These are phyloP conservation scores for Acrobasis consociella DNA, from an alignment of 2,888 invertebrate genomes.

Conservation along the genomic window DNA sequence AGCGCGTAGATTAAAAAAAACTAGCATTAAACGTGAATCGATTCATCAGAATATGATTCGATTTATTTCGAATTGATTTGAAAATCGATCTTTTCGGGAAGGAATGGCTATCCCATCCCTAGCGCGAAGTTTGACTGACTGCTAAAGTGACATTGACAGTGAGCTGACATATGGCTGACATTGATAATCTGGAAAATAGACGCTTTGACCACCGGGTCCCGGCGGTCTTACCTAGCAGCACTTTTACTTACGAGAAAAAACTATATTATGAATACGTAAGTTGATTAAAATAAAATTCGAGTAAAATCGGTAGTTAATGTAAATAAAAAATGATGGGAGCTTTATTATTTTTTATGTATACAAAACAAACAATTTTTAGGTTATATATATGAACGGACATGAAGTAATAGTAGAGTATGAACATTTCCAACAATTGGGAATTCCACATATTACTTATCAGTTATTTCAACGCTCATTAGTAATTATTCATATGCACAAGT, in stretches of 20 bases:
- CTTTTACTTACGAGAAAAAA: not conserved
- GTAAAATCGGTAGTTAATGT: conserved; percentile 26
- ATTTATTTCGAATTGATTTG: conserved; percentile 18
- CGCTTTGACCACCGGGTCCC: too few species aligned
- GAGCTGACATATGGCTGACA: too few species aligned
- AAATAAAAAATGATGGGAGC: conserved; percentile 25
- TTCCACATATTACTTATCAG: conserved; percentile 25
- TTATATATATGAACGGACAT: conserved; percentile 29
- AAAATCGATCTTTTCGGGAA: conserved; percentile 23
- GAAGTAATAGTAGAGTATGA: conserved; percentile 23
- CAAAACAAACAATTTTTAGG: conserved; percentile 30
- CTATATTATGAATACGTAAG: conserved; percentile 10
- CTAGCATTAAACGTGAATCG: conserved; percentile 21
- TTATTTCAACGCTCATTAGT: conserved; percentile 31
- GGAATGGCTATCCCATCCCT: conserved; percentile 24
- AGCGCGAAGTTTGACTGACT: too few species aligned
- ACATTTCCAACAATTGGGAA: conserved; percentile 18
- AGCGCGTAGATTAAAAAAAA: conserved; percentile 8
- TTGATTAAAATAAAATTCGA: conserved; percentile 26
- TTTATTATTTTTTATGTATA: conserved; percentile 26
- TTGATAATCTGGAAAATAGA: too few species aligned
- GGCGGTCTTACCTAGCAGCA: conserved; percentile 19
- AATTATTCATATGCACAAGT: not conserved
- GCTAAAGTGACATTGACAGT: too few species aligned
- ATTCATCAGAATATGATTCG: conserved; percentile 21